Base-by-base conservation (phyloP, 2,113 vertebrate species). In the Myanophis thanlyinensis region DNA sequence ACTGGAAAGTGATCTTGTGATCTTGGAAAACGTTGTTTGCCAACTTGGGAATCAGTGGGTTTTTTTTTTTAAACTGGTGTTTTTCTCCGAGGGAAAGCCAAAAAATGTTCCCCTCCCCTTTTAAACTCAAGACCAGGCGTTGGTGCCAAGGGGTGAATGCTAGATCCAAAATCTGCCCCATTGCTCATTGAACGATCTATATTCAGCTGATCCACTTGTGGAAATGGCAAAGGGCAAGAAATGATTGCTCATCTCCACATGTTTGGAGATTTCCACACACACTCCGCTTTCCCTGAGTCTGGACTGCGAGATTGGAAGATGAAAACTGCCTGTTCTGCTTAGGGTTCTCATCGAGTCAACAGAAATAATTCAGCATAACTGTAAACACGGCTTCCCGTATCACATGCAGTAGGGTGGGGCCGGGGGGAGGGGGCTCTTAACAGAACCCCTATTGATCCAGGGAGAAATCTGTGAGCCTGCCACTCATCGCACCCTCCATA, bases 1-100 rank as follows among this genome's bases (percentile, higher is more conserved):
- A 86, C 52, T 20, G 48, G 48, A 87, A 47, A 86, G 53, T 8
- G 49, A 52, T 53, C 86, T 92, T 88, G 48, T 88, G 91, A 92
- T 51, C 40, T 88, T 85, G 8, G 46, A 67, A 92, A 52, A 30
- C 35, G n/a, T n/a, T n/a, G 2, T 51, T 84, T 27, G 73, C 87
- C 44, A 18, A 22, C 52, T 56, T n/a, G 11, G 11, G 44, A 62
- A 9, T 44, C 40, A 1, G 54, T 1, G 47, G 35, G 67, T 10
- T 54, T 15, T 54, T 10, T 54, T 15, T 54, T 11, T 44, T 2
- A 2, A 35, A 23, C 30, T 30, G 85, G 46, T 6, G 23, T 48
- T 86, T 86, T 48, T 27, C 23, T 30, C 44, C 46, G 0, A 22
- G 49, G 46, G 35, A 30, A 30, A 85, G 22, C 49, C 12, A 10